Evolutionary conservation across 2,113 vertebrate species (phyloP).

Genomic region (Aspidoscelis tigris): DNA sequence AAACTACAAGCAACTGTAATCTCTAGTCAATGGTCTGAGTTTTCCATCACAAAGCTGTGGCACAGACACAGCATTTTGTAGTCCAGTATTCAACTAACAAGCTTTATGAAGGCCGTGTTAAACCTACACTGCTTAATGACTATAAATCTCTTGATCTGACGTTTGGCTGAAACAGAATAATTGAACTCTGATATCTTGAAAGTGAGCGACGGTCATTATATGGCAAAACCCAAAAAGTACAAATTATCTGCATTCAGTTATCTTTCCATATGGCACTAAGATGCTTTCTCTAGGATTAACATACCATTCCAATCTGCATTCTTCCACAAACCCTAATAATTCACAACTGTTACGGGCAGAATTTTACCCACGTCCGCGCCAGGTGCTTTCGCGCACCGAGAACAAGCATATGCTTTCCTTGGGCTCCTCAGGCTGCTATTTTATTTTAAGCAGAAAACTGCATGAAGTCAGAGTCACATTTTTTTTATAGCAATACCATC

Average conservation of each 20-base stretch:
- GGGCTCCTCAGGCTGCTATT: constrained; percentile 9
- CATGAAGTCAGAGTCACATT: background rate
- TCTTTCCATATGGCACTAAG: background rate
- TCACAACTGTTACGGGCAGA: constrained; percentile 28
- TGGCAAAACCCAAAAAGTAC: accelerated
- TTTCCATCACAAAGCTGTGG: background rate
- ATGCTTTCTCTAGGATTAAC: background rate
- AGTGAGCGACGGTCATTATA: constrained; percentile 6
- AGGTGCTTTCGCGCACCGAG: too few species aligned
- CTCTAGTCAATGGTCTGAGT: background rate
- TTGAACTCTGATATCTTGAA: background rate
- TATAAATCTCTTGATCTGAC: background rate
- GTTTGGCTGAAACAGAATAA: constrained; percentile 13
- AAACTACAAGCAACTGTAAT: background rate
- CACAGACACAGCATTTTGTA: background rate
- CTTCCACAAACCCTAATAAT: background rate
- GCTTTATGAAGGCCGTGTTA: constrained; percentile 1
- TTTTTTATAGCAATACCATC: constrained; percentile 23
- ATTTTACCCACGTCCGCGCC: background rate
- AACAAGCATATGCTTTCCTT: background rate
- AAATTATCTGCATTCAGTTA: background rate
- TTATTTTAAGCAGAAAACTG: constrained; percentile 13
- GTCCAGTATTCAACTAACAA: background rate
- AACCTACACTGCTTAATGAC: background rate
- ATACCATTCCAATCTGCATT: background rate